These are phyloP conservation scores for Mayetiola destructor DNA, from an alignment of 2,888 invertebrate genomes.

Conservation along the genomic window DNA sequence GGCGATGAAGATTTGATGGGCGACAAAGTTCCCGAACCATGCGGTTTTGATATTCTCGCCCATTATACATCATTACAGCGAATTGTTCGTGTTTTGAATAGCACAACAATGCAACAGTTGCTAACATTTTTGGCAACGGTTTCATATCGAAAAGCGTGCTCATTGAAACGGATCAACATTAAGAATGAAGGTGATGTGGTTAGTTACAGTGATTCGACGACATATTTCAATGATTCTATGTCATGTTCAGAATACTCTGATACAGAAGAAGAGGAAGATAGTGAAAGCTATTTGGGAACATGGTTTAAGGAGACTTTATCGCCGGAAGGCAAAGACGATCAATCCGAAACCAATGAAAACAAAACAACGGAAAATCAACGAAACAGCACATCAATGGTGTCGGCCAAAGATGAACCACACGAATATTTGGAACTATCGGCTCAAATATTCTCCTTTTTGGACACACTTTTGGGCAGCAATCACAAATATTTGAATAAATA, in stretches of 20 bases:
- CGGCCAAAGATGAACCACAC: slow-evolving; percentile 64
- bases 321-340: slow-evolving; percentile 44
- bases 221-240: slow-evolving; percentile 89
- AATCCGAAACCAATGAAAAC: slow-evolving; percentile 41
- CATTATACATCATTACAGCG: slow-evolving; percentile 36
- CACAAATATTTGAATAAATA: slow-evolving; percentile 45
- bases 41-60: slow-evolving; percentile 34
- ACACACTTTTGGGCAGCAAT: slow-evolving; percentile 51
- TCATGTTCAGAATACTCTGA: slow-evolving; percentile 84
- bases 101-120: slow-evolving; percentile 43
- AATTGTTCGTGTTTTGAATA: slow-evolving; percentile 37
- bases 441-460: slow-evolving; percentile 73
- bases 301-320: slow-evolving; percentile 92
- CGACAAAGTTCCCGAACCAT: slow-evolving; percentile 26
- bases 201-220: slow-evolving; percentile 80
- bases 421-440: slow-evolving; percentile 80
- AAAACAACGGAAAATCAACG: slow-evolving; percentile 36
- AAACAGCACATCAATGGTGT: slow-evolving; percentile 42
- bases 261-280: slow-evolving; percentile 51
- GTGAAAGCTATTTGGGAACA: slow-evolving; percentile 45
- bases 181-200: slow-evolving; percentile 74
- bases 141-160: slow-evolving; percentile 80
- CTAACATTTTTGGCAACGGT: slow-evolving; percentile 78
- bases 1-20: slow-evolving; percentile 21
- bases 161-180: slow-evolving; percentile 62